A percentile compares a stretch with the other conserved stretches of the same genome.
phyloP scores from a whole-genome alignment of 2,113 vertebrate species.

The Ceuthmochares aereus region DNA sequence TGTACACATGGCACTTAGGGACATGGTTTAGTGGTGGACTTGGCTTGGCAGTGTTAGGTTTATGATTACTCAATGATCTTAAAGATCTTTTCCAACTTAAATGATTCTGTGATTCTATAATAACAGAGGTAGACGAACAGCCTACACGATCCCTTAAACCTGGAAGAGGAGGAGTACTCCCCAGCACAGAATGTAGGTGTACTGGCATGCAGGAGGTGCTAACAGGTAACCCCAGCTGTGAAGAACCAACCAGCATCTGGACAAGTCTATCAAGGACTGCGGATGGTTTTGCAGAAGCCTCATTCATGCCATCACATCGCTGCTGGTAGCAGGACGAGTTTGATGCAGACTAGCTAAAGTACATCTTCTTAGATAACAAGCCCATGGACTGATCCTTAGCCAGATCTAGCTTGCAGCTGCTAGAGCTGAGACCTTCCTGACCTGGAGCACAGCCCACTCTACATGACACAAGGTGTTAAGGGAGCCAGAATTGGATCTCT shows the following conservation, averaged over 20 bases:
- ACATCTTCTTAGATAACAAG: not conserved
- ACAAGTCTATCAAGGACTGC: not conserved
- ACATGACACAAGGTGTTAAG: not conserved
- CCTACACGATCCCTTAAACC: not conserved
- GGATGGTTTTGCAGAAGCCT: not conserved
- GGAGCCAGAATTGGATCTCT: not conserved
- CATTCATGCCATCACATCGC: rapidly evolving
- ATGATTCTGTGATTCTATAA: not conserved
- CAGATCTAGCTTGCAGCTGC: not conserved
- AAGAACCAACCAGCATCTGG: not conserved
- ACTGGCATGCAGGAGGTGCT: not conserved
- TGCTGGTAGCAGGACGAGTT: not conserved
- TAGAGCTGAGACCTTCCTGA: not conserved
- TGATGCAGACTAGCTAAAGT: not conserved
- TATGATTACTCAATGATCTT: no score
- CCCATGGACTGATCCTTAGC: not conserved
- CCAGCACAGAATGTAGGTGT: not conserved
- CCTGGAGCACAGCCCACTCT: not conserved
- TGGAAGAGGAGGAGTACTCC: not conserved
- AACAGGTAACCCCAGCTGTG: not conserved
- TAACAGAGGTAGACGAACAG: not conserved
- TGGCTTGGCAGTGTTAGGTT: no score
- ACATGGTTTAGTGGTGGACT: no score
- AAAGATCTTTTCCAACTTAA: no score
- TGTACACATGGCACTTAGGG: no score